These are phyloP conservation scores for Nylanderia fulva DNA, from an alignment of 1,140 invertebrate species.

Conservation along the genomic window DNA sequence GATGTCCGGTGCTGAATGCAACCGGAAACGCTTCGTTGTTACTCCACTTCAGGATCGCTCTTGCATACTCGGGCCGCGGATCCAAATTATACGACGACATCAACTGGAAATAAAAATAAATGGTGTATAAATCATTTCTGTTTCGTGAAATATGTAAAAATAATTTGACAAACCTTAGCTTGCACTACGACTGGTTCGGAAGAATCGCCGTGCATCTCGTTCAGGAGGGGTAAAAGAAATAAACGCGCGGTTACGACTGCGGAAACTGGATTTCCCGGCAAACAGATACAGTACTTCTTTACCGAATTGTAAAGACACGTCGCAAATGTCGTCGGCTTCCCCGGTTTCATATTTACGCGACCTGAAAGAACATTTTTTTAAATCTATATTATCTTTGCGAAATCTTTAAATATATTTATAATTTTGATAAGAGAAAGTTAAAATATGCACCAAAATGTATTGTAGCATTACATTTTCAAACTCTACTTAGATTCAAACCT, in stretches of 20 bases:
- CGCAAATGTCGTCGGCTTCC: constrained; percentile 98
- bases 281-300: constrained; percentile 94
- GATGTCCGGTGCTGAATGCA: constrained; percentile 89
- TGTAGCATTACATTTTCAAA: constrained; percentile 91
- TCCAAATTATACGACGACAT: constrained; percentile 89
- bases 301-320: constrained; percentile 88
- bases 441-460: constrained; percentile 93
- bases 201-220: constrained; percentile 87
- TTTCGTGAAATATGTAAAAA: constrained; percentile 52
- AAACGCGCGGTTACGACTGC: constrained; percentile 94
- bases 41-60: constrained; percentile 88
- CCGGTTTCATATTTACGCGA: constrained; percentile 97
- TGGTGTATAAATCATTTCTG: constrained; percentile 56
- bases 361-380: constrained; percentile 76
- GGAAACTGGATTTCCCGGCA: constrained; percentile 99
- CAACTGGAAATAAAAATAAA: constrained; percentile 82
- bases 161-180: constrained; percentile 85
- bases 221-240: constrained; percentile 93
- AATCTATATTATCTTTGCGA: background rate
- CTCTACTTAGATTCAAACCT: constrained; percentile 98
- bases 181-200: constrained; percentile 85
- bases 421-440: constrained; percentile 10
- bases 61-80: constrained; percentile 92
- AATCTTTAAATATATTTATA: background rate
- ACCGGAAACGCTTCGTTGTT: constrained; percentile 85